phyloP scores from a whole-genome alignment of 2,113 vertebrate species.

The Grallaria varia region DNA sequence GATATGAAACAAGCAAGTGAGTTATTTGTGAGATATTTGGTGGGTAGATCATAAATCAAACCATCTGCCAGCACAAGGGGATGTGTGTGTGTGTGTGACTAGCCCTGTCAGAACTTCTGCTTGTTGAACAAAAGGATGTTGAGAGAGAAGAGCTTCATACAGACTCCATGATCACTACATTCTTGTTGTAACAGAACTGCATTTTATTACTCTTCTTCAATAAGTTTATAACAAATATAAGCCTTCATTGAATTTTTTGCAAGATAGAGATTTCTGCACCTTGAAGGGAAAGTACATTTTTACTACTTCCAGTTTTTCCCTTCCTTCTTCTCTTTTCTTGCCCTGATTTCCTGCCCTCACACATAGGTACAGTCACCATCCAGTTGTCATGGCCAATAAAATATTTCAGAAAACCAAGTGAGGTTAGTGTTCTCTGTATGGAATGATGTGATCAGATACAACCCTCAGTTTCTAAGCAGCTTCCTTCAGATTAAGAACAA shows the following conservation, averaged over 20 bases:
- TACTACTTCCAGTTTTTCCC: not conserved
- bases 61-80: not conserved
- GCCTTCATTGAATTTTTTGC: not conserved
- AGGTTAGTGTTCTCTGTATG: not conserved
- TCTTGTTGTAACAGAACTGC: not conserved
- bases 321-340: not conserved
- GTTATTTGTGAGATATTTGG: not conserved
- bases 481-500: not conserved
- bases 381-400: not conserved
- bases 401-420: not conserved
- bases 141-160: not conserved
- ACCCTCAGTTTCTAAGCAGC: not conserved
- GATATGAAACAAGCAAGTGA: not conserved
- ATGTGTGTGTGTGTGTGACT: not conserved
- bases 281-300: not conserved
- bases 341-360: not conserved
- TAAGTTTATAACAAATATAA: not conserved
- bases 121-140: not conserved
- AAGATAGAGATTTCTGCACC: not conserved
- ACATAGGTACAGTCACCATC: rapidly evolving
- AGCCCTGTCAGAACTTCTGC: not conserved
- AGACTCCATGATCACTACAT: rapidly evolving
- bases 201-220: not conserved
- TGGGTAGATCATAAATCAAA: not conserved
- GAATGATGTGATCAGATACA: not conserved